A percentile compares a stretch with the other conserved stretches of the same genome.
Evolutionary conservation across 2,797 vertebrate genomes (phyloP).

Genomic region (Halcyon badia): DNA sequence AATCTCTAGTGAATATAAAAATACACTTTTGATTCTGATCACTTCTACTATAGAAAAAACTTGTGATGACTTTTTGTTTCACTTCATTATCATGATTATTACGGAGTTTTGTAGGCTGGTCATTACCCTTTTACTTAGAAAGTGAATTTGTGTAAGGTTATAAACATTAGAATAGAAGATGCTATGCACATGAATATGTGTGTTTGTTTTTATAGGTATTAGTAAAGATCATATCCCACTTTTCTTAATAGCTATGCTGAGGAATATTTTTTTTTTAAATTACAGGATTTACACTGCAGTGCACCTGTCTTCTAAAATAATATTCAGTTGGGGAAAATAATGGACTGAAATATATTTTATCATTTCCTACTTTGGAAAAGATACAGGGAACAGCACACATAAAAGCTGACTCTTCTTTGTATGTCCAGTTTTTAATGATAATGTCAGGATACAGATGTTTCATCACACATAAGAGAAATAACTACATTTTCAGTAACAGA

Average conservation of each 20-base stretch:
- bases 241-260: not conserved
- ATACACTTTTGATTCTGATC: not conserved
- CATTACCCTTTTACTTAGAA: not conserved
- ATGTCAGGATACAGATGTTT: not conserved
- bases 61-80: not conserved
- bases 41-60: not conserved
- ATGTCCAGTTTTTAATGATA: not conserved
- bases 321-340: not conserved
- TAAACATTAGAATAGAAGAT: not conserved
- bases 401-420: not conserved
- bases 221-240: not conserved
- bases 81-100: not conserved
- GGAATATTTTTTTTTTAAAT: not conserved
- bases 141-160: not conserved
- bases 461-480: not conserved
- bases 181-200: not conserved
- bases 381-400: rapidly evolving
- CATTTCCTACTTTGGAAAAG: not conserved
- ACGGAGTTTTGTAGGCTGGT: not conserved
- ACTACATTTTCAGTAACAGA: not conserved
- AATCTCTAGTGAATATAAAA: not conserved
- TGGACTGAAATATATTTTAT: not conserved
- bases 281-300: not conserved
- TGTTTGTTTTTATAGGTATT: not conserved
- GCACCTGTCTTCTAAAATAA: not conserved